phyloP scores from a whole-genome alignment of 1,140 invertebrate genomes.

The Drosophila ficusphila region DNA sequence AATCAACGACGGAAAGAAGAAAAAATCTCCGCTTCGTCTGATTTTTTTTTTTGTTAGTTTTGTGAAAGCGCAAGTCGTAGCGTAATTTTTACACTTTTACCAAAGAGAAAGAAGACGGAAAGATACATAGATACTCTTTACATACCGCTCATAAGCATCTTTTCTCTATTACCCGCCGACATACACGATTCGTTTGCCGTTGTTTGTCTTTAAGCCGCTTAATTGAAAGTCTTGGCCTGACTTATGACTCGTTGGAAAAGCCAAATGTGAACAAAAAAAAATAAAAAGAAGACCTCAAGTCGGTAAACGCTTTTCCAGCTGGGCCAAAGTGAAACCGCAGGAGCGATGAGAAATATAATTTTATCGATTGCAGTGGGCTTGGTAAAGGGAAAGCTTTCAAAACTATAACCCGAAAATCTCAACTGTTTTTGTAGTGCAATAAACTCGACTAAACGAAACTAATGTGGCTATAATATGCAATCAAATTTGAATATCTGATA shows the following conservation, averaged over 20 bases:
- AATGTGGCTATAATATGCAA: conserved; percentile 13
- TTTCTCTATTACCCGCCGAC: conserved; percentile 60
- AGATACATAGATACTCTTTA: conserved; percentile 47
- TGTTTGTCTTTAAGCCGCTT: conserved; percentile 72
- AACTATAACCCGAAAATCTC: neutral
- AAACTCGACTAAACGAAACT: conserved; percentile 7
- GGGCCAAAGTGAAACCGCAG: conserved; percentile 3
- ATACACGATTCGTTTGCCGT: conserved; percentile 35
- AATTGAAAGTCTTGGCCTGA: conserved; percentile 81
- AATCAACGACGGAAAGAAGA: conserved; percentile 43
- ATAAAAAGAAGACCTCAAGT: conserved; percentile 17
- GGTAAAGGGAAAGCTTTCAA: conserved; percentile 28
- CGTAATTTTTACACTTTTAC: conserved; percentile 80
- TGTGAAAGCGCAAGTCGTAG: conserved; percentile 76
- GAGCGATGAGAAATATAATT: conserved; percentile 16
- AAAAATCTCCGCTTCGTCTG: conserved; percentile 33
- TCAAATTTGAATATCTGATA: neutral
- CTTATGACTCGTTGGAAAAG: conserved; percentile 69
- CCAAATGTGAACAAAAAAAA: too few species aligned
- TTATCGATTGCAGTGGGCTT: conserved; percentile 10
- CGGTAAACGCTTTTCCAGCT: conserved; percentile 17
- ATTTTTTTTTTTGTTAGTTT: conserved; percentile 45
- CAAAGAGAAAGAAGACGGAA: conserved; percentile 39
- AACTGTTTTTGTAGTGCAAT: conserved; percentile 10
- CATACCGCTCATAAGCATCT: conserved; percentile 62